A percentile compares a stretch with the other conserved stretches of the same genome.
Evolutionary conservation across 2,888 invertebrate species (phyloP).

Genomic region (Dryomyza anilis): DNA sequence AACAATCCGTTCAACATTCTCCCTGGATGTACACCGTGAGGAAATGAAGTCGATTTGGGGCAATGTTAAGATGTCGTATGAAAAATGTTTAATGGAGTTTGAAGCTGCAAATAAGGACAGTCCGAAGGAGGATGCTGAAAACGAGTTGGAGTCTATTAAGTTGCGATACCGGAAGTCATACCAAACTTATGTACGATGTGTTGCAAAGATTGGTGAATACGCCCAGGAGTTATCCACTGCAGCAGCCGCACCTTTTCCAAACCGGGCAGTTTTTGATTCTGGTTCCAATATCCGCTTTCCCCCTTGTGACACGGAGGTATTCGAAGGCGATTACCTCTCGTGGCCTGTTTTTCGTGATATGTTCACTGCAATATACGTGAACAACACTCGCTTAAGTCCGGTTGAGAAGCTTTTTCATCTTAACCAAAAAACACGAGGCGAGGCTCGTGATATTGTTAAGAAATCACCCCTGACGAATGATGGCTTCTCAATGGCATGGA

Average conservation of each 20-base stretch:
- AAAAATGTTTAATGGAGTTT: not conserved
- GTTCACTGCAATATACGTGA: conserved; percentile 23
- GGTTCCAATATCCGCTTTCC: conserved; percentile 1
- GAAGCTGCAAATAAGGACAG: not conserved
- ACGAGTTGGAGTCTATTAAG: not conserved
- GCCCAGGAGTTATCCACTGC: not conserved
- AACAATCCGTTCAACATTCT: not conserved
- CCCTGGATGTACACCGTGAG: not conserved
- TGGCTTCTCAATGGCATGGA: conserved; percentile 22
- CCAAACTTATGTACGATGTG: not conserved
- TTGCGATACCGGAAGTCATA: not conserved
- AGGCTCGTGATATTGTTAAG: conserved; percentile 22
- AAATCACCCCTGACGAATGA: conserved; percentile 22
- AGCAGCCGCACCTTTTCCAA: not conserved
- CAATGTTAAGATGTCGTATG: not conserved
- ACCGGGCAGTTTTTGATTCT: not conserved
- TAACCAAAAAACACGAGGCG: conserved; percentile 15
- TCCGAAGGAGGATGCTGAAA: not conserved
- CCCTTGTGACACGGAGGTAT: conserved; percentile 25
- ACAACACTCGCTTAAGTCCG: conserved; percentile 14
- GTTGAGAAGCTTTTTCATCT: conserved; percentile 27
- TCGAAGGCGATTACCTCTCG: conserved; percentile 18
- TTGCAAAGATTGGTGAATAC: not conserved
- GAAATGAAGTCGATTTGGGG: not conserved
- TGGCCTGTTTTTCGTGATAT: conserved; percentile 28